These are phyloP conservation scores for Ganaspis brasiliensis DNA, from an alignment of 2,888 invertebrate genomes.

Conservation along the genomic window DNA sequence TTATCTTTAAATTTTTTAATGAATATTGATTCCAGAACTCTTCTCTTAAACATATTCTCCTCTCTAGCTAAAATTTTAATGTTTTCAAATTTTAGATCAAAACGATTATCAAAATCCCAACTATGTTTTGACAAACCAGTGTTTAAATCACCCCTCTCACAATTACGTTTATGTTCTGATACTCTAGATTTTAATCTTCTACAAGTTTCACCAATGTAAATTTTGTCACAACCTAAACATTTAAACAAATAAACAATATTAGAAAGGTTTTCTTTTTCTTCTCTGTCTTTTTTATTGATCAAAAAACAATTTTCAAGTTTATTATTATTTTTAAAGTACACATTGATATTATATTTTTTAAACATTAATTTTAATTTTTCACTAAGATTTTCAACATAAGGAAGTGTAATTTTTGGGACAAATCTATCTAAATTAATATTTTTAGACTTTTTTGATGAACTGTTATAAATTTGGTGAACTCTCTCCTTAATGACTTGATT, in stretches of 20 bases:
- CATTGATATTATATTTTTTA: neutral
- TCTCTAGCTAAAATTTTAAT: neutral
- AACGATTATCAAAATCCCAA: neutral
- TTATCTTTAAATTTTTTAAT: neutral
- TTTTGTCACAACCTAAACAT: neutral
- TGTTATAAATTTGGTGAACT: neutral
- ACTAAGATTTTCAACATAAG: neutral
- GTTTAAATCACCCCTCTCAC: neutral
- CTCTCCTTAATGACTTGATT: neutral
- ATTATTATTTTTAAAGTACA: neutral
- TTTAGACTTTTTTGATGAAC: neutral
- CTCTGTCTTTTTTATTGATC: neutral
- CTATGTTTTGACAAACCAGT: neutral
- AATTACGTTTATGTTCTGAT: neutral
- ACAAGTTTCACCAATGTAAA: conserved; percentile 19
- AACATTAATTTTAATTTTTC: neutral
- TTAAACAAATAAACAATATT: neutral
- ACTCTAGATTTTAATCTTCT: conserved; percentile 8
- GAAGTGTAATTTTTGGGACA: neutral
- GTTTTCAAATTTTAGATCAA: neutral
- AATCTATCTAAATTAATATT: neutral
- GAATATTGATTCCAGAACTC: neutral
- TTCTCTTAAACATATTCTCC: neutral
- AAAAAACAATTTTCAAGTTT: neutral
- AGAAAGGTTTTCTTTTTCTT: neutral